These are phyloP conservation scores for Synanthedon formicaeformis DNA, from an alignment of 2,888 invertebrate species.

Conservation along the genomic window DNA sequence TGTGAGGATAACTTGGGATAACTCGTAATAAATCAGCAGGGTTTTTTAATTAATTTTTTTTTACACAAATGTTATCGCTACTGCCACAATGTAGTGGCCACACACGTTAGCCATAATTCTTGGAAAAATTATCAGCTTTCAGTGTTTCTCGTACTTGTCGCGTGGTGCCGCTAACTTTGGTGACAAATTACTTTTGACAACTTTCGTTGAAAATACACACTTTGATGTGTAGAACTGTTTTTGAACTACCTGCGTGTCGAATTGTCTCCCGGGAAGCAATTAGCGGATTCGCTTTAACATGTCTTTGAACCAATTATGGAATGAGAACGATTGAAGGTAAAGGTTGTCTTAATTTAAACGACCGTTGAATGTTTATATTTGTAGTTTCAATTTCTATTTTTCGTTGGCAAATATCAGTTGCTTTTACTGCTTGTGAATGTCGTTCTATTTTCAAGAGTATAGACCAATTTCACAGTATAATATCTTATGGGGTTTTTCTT, in stretches of 20 bases:
- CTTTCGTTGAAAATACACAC: conserved; percentile 27
- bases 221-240: conserved; percentile 38
- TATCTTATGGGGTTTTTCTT: too few species aligned
- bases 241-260: conserved; percentile 2
- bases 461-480: too few species aligned
- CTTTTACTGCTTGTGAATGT: too few species aligned
- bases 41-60: too few species aligned
- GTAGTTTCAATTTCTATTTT: too few species aligned
- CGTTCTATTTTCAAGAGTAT: too few species aligned
- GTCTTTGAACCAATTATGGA: background rate
- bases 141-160: conserved; percentile 16
- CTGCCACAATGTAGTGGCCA: conserved; percentile 3
- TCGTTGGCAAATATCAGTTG: too few species aligned
- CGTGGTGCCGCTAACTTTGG: conserved; percentile 20
- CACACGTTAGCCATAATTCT: conserved; percentile 21
- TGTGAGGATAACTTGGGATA: too few species aligned
- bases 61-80: background rate
- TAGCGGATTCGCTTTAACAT: background rate
- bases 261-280: background rate
- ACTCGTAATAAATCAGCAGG: too few species aligned
- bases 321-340: background rate
- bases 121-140: conserved; percentile 30
- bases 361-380: background rate
- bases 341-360: background rate
- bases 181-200: conserved; percentile 49